phyloP scores from a whole-genome alignment of 1,140 invertebrate genomes.

The Pygmarrhopalites habei region DNA sequence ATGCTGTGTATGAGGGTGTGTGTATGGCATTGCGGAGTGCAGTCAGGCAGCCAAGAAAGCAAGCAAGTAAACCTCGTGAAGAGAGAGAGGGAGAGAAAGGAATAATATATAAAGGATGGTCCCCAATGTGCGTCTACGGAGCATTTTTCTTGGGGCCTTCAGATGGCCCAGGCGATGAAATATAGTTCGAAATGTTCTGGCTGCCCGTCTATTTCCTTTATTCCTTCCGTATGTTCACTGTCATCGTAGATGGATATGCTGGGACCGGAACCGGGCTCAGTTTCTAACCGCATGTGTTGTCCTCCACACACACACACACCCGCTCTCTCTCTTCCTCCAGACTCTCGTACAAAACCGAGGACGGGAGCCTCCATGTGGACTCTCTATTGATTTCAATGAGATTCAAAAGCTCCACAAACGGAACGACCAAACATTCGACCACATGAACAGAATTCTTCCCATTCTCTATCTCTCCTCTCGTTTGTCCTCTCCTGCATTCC shows the following conservation, averaged over 20 bases:
- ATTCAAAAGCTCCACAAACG: no score
- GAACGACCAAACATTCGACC: no score
- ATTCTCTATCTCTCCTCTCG: no score
- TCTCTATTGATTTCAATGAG: conserved; percentile 1
- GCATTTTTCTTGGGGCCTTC: conserved; percentile 9
- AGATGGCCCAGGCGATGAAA: conserved; percentile 1
- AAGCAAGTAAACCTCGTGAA: no score
- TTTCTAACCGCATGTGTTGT: conserved; percentile 9
- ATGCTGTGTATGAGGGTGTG: neutral
- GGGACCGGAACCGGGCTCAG: conserved; percentile 12
- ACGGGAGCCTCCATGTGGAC: neutral
- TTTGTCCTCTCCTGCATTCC: no score
- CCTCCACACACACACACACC: no score
- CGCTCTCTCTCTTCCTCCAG: no score
- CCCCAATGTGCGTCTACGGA: neutral
- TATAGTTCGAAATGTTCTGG: neutral
- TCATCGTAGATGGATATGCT: no score
- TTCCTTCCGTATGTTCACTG: neutral
- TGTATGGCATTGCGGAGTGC: no score
- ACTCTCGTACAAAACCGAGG: no score
- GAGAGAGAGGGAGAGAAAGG: no score
- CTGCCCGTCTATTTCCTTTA: conserved; percentile 11
- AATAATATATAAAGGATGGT: conserved; percentile 10
- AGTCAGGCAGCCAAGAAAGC: no score
- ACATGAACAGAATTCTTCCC: neutral